These are phyloP conservation scores for Ariolimax columbianus DNA, from an alignment of 2,888 invertebrate species.

Conservation along the genomic window DNA sequence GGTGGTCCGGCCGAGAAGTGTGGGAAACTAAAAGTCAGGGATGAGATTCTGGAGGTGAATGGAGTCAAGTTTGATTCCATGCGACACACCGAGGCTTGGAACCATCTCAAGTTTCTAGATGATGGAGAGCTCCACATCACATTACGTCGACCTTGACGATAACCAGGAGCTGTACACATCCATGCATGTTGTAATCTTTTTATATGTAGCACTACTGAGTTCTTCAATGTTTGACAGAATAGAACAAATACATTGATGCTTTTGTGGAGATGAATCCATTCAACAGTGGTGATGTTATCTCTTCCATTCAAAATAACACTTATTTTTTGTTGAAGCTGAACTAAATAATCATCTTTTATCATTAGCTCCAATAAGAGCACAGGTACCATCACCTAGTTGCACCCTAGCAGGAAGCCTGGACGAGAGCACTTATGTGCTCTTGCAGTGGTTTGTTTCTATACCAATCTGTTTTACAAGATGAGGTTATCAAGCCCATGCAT, in stretches of 20 bases:
- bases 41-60: conserved; percentile 91
- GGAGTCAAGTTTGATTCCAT: conserved; percentile 88
- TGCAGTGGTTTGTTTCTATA: too few species aligned
- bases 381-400: too few species aligned
- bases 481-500: too few species aligned
- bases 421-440: too few species aligned
- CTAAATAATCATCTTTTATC: too few species aligned
- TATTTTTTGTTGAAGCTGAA: too few species aligned
- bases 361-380: too few species aligned
- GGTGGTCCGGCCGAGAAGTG: conserved; percentile 72
- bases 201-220: background rate
- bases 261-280: background rate
- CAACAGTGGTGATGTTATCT: background rate
- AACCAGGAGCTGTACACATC: background rate
- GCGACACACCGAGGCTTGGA: conserved; percentile 97
- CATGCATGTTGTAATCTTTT: background rate
- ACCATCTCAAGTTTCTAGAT: conserved; percentile 91
- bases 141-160: conserved; percentile 72
- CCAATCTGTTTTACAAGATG: too few species aligned
- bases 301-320: background rate
- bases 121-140: conserved; percentile 88
- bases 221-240: background rate
- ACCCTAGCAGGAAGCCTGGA: too few species aligned
- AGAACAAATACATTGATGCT: background rate
- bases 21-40: conserved; percentile 89